These are phyloP conservation scores for Formica selysi DNA, from an alignment of 1,140 invertebrate genomes.

Conservation along the genomic window DNA sequence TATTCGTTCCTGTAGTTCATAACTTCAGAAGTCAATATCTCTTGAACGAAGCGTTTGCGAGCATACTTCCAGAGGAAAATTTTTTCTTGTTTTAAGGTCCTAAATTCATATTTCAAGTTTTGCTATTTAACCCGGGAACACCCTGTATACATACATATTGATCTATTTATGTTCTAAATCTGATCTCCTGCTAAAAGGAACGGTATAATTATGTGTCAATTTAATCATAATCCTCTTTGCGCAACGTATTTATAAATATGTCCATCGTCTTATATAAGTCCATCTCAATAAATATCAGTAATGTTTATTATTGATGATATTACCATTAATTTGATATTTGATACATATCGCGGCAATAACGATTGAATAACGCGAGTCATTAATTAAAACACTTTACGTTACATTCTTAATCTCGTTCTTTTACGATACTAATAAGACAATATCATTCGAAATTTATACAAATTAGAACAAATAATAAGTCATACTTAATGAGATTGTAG, in stretches of 20 bases:
- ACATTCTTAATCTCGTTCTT: constrained; percentile 11
- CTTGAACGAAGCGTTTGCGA: no score
- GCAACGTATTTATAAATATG: not conserved
- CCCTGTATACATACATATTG: not conserved
- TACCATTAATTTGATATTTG: constrained; percentile 12
- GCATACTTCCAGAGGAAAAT: no score
- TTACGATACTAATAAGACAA: not conserved
- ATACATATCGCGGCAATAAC: not conserved
- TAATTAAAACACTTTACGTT: constrained; percentile 11
- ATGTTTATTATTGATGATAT: not conserved
- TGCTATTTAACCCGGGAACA: no score
- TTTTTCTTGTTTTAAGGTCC: no score
- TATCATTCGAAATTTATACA: not conserved
- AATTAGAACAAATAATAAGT: constrained; percentile 2
- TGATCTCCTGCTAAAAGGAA: not conserved
- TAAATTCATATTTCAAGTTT: no score
- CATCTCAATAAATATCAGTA: constrained; percentile 1
- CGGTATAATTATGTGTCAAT: constrained; percentile 12
- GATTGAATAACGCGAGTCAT: not conserved
- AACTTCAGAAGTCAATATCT: no score
- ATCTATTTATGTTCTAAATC: constrained; percentile 14
- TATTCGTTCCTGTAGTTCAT: no score
- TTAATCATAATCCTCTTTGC: not conserved
- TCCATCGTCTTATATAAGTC: not conserved
- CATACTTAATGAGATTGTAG: not conserved